Percentiles rank a stretch among this genome's conserved stretches.
These are phyloP conservation scores for Agriopis aurantiaria DNA, from an alignment of 2,888 invertebrate genomes.

Conservation along the genomic window DNA sequence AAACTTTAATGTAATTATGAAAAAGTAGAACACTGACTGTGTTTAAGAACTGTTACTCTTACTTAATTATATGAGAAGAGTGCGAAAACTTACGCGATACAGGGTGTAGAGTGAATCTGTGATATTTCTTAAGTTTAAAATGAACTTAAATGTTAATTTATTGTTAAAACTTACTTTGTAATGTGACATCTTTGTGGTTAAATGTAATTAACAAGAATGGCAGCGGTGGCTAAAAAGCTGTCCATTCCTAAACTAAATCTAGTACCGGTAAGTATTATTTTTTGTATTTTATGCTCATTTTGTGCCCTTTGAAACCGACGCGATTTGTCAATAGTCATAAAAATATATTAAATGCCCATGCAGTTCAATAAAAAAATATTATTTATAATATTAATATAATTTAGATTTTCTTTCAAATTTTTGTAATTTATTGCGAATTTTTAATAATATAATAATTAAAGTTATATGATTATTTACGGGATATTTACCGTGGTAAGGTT, in stretches of 20 bases:
- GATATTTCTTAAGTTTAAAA: constrained; percentile 49
- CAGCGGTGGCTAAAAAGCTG: constrained; percentile 76
- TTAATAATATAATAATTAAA: too few species aligned
- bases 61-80: constrained; percentile 35
- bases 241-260: constrained; percentile 54
- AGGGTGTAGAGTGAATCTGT: constrained; percentile 62
- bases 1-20: constrained; percentile 47
- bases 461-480: too few species aligned
- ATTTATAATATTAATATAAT: too few species aligned
- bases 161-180: constrained; percentile 49
- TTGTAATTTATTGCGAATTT: too few species aligned
- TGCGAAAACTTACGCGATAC: constrained; percentile 47
- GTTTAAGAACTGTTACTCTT: constrained; percentile 30
- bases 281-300: constrained; percentile 9
- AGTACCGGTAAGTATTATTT: constrained; percentile 71
- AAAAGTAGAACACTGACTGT: constrained; percentile 37
- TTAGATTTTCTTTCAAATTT: too few species aligned
- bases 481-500: too few species aligned
- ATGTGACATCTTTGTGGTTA: constrained; percentile 76
- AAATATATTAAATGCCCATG: constrained; percentile 34
- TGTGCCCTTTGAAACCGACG: constrained; percentile 2
- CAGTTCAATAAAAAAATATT: background rate
- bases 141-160: constrained; percentile 43
- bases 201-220: constrained; percentile 71
- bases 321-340: constrained; percentile 54